A percentile compares a stretch with the other conserved stretches of the same genome.
phyloP scores from a whole-genome alignment of 2,888 invertebrate genomes.

The Antitype chi region DNA sequence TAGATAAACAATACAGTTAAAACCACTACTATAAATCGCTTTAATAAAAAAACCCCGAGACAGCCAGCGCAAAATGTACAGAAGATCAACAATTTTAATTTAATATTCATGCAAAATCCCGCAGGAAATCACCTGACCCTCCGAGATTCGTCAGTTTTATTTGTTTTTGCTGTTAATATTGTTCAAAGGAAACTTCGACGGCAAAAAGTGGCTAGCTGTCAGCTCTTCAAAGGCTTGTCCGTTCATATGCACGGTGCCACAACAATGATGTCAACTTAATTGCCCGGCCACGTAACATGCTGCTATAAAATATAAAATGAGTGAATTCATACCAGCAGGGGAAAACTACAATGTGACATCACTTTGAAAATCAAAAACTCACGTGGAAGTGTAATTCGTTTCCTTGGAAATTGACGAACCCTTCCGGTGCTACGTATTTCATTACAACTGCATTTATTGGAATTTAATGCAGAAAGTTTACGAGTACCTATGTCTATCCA shows the following conservation, averaged over 20 bases:
- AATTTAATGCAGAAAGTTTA: slow-evolving; percentile 9
- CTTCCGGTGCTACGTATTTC: neutral
- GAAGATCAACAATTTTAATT: slow-evolving; percentile 27
- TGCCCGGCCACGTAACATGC: neutral
- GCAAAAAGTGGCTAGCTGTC: neutral
- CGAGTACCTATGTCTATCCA: neutral
- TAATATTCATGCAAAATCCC: slow-evolving; percentile 18
- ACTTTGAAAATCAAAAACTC: neutral
- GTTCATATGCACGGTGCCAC: neutral
- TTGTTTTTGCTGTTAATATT: slow-evolving; percentile 17
- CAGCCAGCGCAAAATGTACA: neutral
- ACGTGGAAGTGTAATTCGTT: neutral
- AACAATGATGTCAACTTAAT: slow-evolving; percentile 7
- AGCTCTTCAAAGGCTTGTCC: slow-evolving; percentile 12
- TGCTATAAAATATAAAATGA: neutral
- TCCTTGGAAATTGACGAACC: neutral
- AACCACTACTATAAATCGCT: neutral
- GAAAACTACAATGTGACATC: neutral
- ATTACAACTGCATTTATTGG: slow-evolving; percentile 5
- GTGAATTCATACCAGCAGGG: neutral
- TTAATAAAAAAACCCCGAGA: slow-evolving; percentile 10
- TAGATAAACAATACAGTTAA: neutral
- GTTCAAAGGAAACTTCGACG: slow-evolving; percentile 3
- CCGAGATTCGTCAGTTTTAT: slow-evolving; percentile 16
- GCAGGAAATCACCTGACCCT: slow-evolving; percentile 4